Base-by-base conservation (phyloP, 2,888 invertebrate genomes). In the Archips xylosteana region DNA sequence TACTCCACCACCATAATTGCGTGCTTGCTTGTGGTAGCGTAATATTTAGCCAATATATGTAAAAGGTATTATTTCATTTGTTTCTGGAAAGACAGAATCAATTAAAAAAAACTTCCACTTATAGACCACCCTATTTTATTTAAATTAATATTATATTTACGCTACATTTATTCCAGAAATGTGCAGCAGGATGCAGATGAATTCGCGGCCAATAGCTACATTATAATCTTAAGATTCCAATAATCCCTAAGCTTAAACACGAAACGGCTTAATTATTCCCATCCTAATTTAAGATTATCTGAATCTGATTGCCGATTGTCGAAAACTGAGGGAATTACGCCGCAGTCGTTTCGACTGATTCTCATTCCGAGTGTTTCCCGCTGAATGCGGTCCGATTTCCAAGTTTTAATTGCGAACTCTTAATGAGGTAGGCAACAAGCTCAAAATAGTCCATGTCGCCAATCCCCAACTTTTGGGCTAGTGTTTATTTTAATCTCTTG, bases 371-470 rank as follows among this genome's bases (percentile, higher is more conserved):
- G 80, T 83, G 83, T 84, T 84, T 84, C 82, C 80, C 81, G 77
- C 82, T 82, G 85, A 86, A 84, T 82, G 81, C 83, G 81, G 85
- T 86, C 86, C 86, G 87, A 88, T 86, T 85, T 79, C 82, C 77
- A 92, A 91, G 88, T 92, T 91, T 92, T 92, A 92, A 92, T 91
- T 91, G 89, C 89, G 82, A 88, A 85, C 88, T 87, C 88, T 85
- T 91, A 90, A 91, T 91, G 90, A 91, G 88, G 85, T 85, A 83
- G 85, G 85, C 86, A 78, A 82, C 82, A 82, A 81, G 80, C 82
- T 85, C 83, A 82, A 83, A 85, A 85, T 83, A 84, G 82, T 80
- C 80, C 78, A 74, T 74, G 74, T 74, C 74, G 70, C 74, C 70
- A 74, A 68, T 64, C 63, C 59, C 62, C 64, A 59, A 32, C 51